phyloP scores from a whole-genome alignment of 2,113 vertebrate species.

The Fulica atra region DNA sequence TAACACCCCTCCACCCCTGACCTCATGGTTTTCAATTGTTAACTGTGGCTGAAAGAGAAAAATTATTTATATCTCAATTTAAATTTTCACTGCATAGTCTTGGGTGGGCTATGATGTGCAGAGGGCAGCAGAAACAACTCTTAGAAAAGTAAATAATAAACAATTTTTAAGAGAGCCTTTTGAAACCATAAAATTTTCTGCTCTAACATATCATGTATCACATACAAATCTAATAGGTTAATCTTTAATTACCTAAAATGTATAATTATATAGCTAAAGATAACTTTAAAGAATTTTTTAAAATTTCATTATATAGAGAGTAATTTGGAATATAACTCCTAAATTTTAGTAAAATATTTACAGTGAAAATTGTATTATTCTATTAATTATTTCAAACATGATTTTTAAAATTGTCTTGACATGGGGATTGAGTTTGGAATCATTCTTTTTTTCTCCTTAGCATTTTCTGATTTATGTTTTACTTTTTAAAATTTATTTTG shows the following conservation, averaged over 20 bases:
- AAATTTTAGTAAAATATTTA: not conserved
- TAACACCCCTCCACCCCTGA: no score
- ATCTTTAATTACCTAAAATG: not conserved
- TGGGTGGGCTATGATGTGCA: not conserved
- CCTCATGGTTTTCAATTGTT: not conserved
- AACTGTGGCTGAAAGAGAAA: not conserved
- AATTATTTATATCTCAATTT: not conserved
- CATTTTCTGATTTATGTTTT: not conserved
- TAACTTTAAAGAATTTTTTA: not conserved
- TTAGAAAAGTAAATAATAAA: not conserved
- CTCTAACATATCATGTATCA: not conserved
- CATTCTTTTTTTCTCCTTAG: not conserved
- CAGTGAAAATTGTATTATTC: not conserved
- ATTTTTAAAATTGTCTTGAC: not conserved
- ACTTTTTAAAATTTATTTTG: constrained; percentile 24
- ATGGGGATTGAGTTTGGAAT: not conserved
- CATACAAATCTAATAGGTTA: not conserved
- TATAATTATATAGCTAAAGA: not conserved
- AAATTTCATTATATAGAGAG: not conserved
- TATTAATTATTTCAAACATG: not conserved
- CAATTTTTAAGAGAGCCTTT: not conserved
- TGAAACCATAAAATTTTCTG: not conserved
- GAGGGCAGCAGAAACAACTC: not conserved
- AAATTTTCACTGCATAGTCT: not conserved
- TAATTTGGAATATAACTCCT: not conserved